These are phyloP conservation scores for Mystacornis crossleyi DNA, from an alignment of 2,113 vertebrate genomes.

Conservation along the genomic window DNA sequence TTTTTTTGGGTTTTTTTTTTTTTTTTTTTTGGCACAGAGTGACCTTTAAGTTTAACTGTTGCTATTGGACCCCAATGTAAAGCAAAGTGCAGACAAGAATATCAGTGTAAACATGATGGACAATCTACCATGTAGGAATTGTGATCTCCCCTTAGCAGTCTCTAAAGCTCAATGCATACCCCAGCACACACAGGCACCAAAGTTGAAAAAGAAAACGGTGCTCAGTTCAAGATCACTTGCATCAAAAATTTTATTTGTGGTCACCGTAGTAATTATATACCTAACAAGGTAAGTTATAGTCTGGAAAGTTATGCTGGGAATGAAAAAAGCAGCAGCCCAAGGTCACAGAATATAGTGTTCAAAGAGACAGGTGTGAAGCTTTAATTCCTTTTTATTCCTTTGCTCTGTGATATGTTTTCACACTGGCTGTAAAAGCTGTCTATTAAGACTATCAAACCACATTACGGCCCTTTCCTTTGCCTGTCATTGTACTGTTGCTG, in stretches of 20 bases:
- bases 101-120: background rate
- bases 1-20: background rate
- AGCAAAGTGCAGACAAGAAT: background rate
- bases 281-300: background rate
- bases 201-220: background rate
- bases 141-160: background rate
- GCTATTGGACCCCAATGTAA: accelerated
- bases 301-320: background rate
- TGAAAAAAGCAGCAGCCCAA: background rate
- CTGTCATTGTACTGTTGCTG: background rate
- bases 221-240: background rate
- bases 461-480: background rate
- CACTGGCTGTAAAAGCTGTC: background rate
- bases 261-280: background rate
- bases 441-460: background rate
- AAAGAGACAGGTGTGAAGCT: background rate
- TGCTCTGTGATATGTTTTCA: background rate
- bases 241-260: background rate
- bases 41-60: background rate
- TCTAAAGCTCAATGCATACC: background rate
- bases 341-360: background rate
- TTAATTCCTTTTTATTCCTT: background rate
- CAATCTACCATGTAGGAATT: background rate
- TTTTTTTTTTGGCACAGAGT: background rate
- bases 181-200: background rate